Evolutionary conservation across 2,797 vertebrate species (phyloP), one percentile per base, ranked within the genome.

Genomic region (Erithacus rubecula): DNA sequence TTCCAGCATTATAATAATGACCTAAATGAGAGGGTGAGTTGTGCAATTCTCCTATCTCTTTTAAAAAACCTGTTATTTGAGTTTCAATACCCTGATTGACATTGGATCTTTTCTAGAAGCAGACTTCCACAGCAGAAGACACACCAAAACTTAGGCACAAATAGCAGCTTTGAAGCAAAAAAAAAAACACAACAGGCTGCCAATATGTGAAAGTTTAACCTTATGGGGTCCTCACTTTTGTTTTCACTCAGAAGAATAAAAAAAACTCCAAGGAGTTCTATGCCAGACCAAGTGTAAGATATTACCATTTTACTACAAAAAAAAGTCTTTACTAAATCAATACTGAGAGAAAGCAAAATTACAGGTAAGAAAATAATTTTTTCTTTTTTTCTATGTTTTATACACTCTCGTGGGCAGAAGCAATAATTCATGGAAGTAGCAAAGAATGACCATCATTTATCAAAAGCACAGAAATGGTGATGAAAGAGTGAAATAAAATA

Each of bases 391-490:
- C 32, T 70, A 3, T 87, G 8, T 87, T 87, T 77, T 29, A 90
- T 36, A 44, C 56, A 74, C 32, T 84, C 14, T 17, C 56, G 36
- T 63, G 59, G 62, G 63, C 63, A 90, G 70, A 87, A 89, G 62
- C 67, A 89, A 93, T 88, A 91, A 91, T 82, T 86, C 83, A 91
- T 24, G 37, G 44, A 94, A 76, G 44, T 12, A 94, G 60, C 21
- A 55, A 86, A 90, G 69, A 88, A 91, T 39, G 44, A 88, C 41
- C 63, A 67, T 36, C 86, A 92, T 91, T 63, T 82, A 95, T 94
- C 88, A 94, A 59, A 29, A 76, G 43, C 26, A 84, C 34, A 84
- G 67, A 59, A 82, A 84, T 37, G 5, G 15, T 60, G 87, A 90
- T 52, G 56, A 76, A 78, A 71, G 51, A 88, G 47, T 55, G 72